phyloP scores from a whole-genome alignment of 1,140 invertebrate genomes.

The Zelostemma sp. region DNA sequence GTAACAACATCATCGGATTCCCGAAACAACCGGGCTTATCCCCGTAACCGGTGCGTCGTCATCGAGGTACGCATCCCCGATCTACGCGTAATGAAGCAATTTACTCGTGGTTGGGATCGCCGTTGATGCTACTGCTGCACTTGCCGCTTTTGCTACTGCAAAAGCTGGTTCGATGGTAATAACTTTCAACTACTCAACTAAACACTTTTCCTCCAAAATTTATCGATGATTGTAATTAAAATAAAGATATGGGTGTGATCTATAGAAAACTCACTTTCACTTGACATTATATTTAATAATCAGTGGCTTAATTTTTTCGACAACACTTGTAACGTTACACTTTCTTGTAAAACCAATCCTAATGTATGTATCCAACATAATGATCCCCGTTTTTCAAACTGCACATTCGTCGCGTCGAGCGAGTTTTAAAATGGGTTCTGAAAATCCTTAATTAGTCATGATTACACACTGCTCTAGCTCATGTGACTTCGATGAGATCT shows the following conservation, averaged over 20 bases:
- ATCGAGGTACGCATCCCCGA: constrained; percentile 47
- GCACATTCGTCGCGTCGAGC: not conserved
- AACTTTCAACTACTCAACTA: constrained; percentile 38
- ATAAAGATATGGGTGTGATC: no score
- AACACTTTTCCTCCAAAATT: constrained; percentile 22
- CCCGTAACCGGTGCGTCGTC: constrained; percentile 50
- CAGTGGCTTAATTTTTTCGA: no score
- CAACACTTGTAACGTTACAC: no score
- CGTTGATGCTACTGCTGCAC: constrained; percentile 31
- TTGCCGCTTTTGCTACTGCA: constrained; percentile 23
- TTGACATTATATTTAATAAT: no score
- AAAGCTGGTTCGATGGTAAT: constrained; percentile 29
- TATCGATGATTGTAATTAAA: not conserved
- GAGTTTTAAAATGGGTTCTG: no score
- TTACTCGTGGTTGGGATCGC: constrained; percentile 50
- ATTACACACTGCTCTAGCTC: no score
- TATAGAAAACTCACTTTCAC: no score
- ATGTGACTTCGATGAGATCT: no score
- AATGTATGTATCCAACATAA: no score
- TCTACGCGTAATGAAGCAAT: constrained; percentile 59
- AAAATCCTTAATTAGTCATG: no score
- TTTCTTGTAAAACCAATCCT: no score
- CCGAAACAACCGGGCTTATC: constrained; percentile 59
- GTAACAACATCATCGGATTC: constrained; percentile 59
- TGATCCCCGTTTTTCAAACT: not conserved